phyloP scores from a whole-genome alignment of 2,113 vertebrate genomes.

The Python bivittatus region DNA sequence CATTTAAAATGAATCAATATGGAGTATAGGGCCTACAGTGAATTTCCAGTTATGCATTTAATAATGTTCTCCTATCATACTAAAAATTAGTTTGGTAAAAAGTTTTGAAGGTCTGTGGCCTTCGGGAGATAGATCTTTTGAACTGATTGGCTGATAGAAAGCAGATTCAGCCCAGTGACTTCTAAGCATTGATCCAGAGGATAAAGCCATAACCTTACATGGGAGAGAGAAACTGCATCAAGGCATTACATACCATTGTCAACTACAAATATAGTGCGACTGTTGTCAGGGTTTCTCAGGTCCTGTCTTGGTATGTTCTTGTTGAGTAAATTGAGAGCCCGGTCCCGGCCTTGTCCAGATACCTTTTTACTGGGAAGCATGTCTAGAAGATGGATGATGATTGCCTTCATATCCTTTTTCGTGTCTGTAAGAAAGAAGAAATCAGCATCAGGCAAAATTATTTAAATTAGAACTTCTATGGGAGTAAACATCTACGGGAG shows the following conservation, averaged over 20 bases:
- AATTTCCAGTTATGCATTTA: not conserved
- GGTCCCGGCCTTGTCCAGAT: constrained; percentile 91
- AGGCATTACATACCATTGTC: constrained; percentile 82
- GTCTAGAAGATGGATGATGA: constrained; percentile 85
- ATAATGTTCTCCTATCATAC: not conserved
- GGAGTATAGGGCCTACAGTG: not conserved
- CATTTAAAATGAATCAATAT: not conserved
- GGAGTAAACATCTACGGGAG: not conserved
- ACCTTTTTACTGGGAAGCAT: constrained; percentile 90
- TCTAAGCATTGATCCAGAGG: too few relatives aligned
- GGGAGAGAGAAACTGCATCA: not conserved
- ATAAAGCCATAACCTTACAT: not conserved
- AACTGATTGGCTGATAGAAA: not conserved
- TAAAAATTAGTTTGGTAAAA: not conserved
- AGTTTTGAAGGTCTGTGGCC: not conserved
- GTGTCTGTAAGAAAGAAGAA: constrained; percentile 74
- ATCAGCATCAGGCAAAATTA: not conserved
- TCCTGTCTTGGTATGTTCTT: constrained; percentile 89
- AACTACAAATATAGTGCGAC: constrained; percentile 84
- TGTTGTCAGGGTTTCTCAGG: constrained; percentile 81
- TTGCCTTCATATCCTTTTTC: constrained; percentile 86
- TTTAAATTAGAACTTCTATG: not conserved
- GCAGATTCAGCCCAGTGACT: not conserved
- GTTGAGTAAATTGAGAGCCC: constrained; percentile 90
- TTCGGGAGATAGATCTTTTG: not conserved